phyloP scores from a whole-genome alignment of 2,113 vertebrate genomes.

The Oxygymnocypris stewartii region DNA sequence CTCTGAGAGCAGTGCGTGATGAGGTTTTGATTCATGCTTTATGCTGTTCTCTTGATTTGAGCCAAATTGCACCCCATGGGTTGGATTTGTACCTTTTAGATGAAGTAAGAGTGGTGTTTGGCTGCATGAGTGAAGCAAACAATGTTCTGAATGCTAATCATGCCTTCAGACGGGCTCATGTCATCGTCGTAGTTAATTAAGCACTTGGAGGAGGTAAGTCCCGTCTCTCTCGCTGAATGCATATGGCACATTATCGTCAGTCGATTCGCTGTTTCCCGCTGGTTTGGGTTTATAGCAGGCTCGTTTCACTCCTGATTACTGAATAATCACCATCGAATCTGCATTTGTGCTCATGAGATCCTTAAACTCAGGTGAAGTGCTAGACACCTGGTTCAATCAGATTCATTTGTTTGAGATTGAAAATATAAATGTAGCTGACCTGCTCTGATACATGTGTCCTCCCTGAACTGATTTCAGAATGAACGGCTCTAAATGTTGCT shows the following conservation, averaged over 20 bases:
- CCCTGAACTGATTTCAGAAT: not conserved
- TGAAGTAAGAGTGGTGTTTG: not conserved
- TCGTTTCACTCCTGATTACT: not conserved
- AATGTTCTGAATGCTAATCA: not conserved
- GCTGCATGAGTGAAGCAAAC: not conserved
- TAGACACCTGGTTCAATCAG: not conserved
- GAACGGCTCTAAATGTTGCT: not conserved
- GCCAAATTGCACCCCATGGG: not conserved
- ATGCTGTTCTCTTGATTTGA: not conserved
- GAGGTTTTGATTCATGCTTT: not conserved
- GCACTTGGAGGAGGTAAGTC: not conserved
- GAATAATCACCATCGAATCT: constrained; percentile 9
- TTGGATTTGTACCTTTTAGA: not conserved
- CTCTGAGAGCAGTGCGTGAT: not conserved
- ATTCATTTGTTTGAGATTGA: not conserved
- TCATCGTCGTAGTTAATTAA: not conserved
- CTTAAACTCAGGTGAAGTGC: not conserved
- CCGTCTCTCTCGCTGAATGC: not conserved
- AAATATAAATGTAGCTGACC: not conserved
- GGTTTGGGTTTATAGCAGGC: constrained; percentile 6
- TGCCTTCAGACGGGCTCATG: not conserved
- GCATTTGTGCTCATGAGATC: not conserved
- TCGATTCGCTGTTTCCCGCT: not conserved
- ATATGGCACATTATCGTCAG: not conserved
- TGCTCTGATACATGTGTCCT: not conserved